Base-by-base conservation (phyloP, 2,888 invertebrate genomes). In the Chymomyza amoena region DNA sequence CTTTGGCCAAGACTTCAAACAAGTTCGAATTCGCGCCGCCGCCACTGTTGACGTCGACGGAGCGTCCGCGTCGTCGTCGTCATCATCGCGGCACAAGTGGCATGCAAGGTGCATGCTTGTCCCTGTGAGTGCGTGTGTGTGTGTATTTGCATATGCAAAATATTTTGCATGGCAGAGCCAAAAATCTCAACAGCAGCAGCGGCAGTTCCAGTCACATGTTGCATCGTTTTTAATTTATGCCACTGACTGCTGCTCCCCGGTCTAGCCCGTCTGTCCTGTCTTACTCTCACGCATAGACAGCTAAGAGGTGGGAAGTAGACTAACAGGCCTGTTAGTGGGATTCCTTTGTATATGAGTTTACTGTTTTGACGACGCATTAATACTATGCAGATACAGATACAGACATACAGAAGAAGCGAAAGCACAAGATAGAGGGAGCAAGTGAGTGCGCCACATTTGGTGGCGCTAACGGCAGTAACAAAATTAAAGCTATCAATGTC, bases 1-100 rank as follows among this genome's bases (percentile, higher is more conserved):
- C 75, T 68, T 69, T 78, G 64, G 50, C 77, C 62, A 73, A 73
- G 66, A 68, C 83, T 83, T 87, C 86, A 83, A 87, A 83, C 83
- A 87, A 87, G 83, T 87, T 83, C 87, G 83, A 83, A 83, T 85
- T 87, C 80, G 86, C 86, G 83, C 72, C 83, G 80, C 71, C 57
- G 20, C 20, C 57, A 20, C 56, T 13, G 51, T 32, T 32, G 39
- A 45, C 39, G 39, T 45, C 39, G 13, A 13, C 39, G 39, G 2
- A 54, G 20, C 77, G 80, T 72, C 71, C 69, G 69, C 69, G 69
- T 36, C 76, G 65, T 36, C 76, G 65, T 61, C 70, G 77, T 57
- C 45, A 16, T 45, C 64, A 56, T 52, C 15, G 25, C 28, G 15
- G 54, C 54, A 54, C 54, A 54, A 54, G 54, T 59, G 25, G 39